A percentile compares a stretch with the other conserved stretches of the same genome.
phyloP scores from a whole-genome alignment of 2,888 invertebrate genomes.

The Molorchus minor region DNA sequence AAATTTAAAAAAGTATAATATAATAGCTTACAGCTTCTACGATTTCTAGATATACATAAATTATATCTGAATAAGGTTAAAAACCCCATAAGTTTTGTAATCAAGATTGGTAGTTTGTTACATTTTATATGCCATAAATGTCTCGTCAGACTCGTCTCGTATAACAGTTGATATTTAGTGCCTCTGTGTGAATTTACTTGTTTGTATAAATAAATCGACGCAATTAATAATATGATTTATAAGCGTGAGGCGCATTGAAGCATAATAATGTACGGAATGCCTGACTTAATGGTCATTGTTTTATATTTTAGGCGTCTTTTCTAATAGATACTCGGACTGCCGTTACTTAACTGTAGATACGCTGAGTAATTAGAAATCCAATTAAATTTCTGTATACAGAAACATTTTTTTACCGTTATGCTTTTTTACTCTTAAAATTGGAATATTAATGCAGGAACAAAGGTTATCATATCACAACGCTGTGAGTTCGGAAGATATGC shows the following conservation, averaged over 20 bases:
- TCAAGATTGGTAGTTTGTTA: not conserved
- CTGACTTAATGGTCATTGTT: not conserved
- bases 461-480: too few relatives aligned
- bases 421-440: too few relatives aligned
- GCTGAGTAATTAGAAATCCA: too few relatives aligned
- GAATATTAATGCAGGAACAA: too few relatives aligned
- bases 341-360: not conserved
- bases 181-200: not conserved
- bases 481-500: too few relatives aligned
- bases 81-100: not conserved
- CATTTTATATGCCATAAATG: slow-evolving; percentile 5
- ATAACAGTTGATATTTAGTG: slow-evolving; percentile 2
- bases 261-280: too few relatives aligned
- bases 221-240: slow-evolving; percentile 10
- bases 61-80: not conserved
- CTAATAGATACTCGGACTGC: not conserved
- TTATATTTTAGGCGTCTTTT: not conserved
- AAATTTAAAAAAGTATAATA: too few relatives aligned
- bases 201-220: not conserved
- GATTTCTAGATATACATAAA: too few relatives aligned
- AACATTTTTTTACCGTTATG: too few relatives aligned
- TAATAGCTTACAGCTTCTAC: too few relatives aligned
- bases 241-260: not conserved
- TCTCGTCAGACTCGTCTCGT: not conserved
- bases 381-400: too few relatives aligned